Conservation (phyloP, 2,888 invertebrate genomes). For the Sphaeridia pumilis region DNA sequence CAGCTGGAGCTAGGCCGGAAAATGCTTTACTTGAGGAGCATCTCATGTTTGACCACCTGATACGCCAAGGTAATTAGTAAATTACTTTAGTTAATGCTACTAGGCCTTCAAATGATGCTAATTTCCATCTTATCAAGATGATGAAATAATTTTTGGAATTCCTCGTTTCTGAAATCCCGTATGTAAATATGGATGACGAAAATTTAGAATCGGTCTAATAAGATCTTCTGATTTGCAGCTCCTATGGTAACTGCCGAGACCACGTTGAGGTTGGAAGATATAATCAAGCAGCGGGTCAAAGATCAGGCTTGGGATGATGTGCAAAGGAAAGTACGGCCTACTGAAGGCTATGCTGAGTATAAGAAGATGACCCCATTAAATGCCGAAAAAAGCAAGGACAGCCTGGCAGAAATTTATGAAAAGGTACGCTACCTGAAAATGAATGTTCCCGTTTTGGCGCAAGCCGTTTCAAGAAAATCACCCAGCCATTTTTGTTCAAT, state of each 20-base stretch:
- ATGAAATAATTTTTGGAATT: slow-evolving; percentile 30
- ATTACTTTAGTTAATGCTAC: too few relatives aligned
- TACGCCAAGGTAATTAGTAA: slow-evolving; percentile 56
- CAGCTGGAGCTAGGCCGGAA: slow-evolving; percentile 64
- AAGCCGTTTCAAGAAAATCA: too few relatives aligned
- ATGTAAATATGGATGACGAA: background rate
- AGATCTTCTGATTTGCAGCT: slow-evolving; percentile 45
- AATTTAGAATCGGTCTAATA: too few relatives aligned
- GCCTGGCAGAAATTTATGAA: slow-evolving; percentile 89
- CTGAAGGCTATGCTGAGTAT: slow-evolving; percentile 67
- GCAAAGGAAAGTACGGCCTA: slow-evolving; percentile 68
- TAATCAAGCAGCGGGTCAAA: slow-evolving; percentile 82
- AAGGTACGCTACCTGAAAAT: slow-evolving; percentile 45
- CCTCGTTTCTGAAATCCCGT: slow-evolving; percentile 33
- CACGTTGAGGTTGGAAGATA: slow-evolving; percentile 71
- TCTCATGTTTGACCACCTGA: slow-evolving; percentile 74
- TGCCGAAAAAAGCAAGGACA: slow-evolving; percentile 86
- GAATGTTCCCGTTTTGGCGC: too few relatives aligned
- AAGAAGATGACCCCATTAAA: slow-evolving; percentile 79
- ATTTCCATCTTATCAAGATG: slow-evolving; percentile 9
- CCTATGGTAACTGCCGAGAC: slow-evolving; percentile 88
- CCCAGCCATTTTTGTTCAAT: background rate
- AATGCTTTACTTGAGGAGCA: slow-evolving; percentile 87
- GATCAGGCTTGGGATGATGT: slow-evolving; percentile 93
- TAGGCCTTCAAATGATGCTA: background rate